Evolutionary conservation across 2,888 invertebrate species (phyloP), one percentile per base, ranked within the genome.

Genomic region (Thyatira batis): DNA sequence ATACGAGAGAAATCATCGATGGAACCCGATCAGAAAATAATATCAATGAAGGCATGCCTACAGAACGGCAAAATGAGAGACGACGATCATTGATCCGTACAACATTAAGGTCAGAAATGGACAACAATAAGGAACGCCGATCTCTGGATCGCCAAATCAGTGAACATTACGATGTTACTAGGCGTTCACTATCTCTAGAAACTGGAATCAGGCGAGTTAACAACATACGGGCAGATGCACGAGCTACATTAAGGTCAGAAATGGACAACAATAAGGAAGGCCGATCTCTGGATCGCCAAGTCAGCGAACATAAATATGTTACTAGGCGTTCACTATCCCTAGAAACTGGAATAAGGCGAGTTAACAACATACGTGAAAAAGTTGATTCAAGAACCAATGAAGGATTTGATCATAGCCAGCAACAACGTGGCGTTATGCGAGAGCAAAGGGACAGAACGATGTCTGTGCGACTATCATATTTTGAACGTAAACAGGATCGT

Each of bases 231-330:
- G 39, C 13, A 17, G 39, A 39, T 39, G 5, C 39, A 2, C 39
- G 8, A 17, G 39, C n/a, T 17, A 33, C 28, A 9, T 44, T 43
- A 11, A 20, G 43, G 13, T 20, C 43, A 6, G 25, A 52, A 1
- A 45, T 6, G 17, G 51, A 57, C 17, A 48, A 20, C 9, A 49
- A 50, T 11, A 33, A 20, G 20, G 49, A 59, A 20, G 43, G 48
- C 11, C 23, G 45, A 30, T 49, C 51, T 6, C 48, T 27, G 11
- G 52, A 50, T 9, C 48, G 33, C 2, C 39, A 54, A n/a, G 44
- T 49, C 8, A 1, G 20, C 2, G 28, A 44, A 20, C 17, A 45
- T n/a, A 17, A 51, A 11, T 17, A 45, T 20, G 0, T 27, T 27
- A 10, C 13, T 17, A 48, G 27, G 20, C 48, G 30, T 3, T 52